phyloP scores from a whole-genome alignment of 2,113 vertebrate genomes.

The Podarcis cretensis region DNA sequence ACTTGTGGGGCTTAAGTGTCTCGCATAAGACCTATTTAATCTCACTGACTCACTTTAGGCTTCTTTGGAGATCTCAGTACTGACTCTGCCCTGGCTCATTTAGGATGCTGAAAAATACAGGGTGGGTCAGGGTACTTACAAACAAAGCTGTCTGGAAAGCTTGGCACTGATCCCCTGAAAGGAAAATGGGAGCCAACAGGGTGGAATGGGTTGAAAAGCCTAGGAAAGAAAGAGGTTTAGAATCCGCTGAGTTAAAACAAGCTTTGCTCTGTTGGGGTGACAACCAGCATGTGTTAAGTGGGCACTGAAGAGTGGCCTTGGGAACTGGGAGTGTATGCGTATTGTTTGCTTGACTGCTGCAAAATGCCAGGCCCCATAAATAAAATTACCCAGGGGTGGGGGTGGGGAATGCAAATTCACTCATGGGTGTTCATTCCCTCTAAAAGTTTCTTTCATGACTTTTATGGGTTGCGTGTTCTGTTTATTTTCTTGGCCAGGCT shows the following conservation, averaged over 20 bases:
- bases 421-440: conserved; percentile 25
- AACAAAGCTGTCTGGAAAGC: background rate
- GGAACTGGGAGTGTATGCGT: conserved; percentile 17
- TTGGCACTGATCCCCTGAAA: conserved; percentile 22
- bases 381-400: background rate
- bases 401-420: conserved; percentile 3
- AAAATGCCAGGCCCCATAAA: conserved; percentile 24
- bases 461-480: background rate
- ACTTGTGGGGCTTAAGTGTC: background rate
- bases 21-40: background rate
- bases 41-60: background rate
- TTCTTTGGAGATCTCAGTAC: background rate
- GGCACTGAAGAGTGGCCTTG: conserved; percentile 9
- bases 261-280: conserved; percentile 1
- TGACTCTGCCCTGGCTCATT: background rate
- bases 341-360: conserved; percentile 1
- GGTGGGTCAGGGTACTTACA: background rate
- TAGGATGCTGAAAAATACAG: conserved; percentile 12
- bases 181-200: conserved; percentile 6
- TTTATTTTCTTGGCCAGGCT: conserved; percentile 42
- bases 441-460: conserved; percentile 37
- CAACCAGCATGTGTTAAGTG: conserved; percentile 1
- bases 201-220: background rate
- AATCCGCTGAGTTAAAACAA: background rate
- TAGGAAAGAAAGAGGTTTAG: background rate